A percentile compares a stretch with the other conserved stretches of the same genome.
These are phyloP conservation scores for Leucoraja erinaceus DNA, from an alignment of 2,113 vertebrate species.

Conservation along the genomic window DNA sequence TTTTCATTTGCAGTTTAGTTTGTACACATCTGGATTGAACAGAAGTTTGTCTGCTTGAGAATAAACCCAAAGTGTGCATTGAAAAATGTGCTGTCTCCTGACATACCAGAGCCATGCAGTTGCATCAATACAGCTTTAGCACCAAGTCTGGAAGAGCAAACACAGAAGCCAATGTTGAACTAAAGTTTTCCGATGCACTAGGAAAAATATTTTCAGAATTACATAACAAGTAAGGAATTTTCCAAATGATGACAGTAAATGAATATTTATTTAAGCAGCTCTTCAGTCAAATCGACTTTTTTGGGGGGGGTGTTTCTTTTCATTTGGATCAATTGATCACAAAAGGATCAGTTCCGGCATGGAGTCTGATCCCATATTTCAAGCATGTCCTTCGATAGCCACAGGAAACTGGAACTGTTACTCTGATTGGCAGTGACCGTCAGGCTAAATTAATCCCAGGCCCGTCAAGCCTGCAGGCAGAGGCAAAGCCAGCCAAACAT, in stretches of 20 bases:
- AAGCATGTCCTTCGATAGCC: background rate
- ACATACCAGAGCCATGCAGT: background rate
- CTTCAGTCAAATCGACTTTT: background rate
- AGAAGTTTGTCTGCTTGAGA: conserved; percentile 9
- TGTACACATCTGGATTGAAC: conserved; percentile 32
- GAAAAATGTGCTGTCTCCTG: background rate
- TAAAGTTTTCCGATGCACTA: background rate
- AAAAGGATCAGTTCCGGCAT: background rate
- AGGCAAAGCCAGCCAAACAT: background rate
- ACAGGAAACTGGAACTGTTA: background rate
- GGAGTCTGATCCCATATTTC: too few species aligned
- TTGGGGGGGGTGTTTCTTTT: background rate
- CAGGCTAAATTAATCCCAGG: background rate
- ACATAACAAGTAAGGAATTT: background rate
- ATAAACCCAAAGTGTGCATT: conserved; percentile 20
- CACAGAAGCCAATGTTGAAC: background rate
- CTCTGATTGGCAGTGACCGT: background rate
- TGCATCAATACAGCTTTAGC: background rate
- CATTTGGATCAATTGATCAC: background rate
- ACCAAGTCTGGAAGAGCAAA: background rate
- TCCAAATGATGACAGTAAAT: background rate
- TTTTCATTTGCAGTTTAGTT: conserved; percentile 11
- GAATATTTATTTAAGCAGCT: background rate
- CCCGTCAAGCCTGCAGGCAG: background rate
- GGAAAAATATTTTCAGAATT: background rate